phyloP scores from a whole-genome alignment of 2,797 vertebrate genomes.

The Acridotheres tristis region DNA sequence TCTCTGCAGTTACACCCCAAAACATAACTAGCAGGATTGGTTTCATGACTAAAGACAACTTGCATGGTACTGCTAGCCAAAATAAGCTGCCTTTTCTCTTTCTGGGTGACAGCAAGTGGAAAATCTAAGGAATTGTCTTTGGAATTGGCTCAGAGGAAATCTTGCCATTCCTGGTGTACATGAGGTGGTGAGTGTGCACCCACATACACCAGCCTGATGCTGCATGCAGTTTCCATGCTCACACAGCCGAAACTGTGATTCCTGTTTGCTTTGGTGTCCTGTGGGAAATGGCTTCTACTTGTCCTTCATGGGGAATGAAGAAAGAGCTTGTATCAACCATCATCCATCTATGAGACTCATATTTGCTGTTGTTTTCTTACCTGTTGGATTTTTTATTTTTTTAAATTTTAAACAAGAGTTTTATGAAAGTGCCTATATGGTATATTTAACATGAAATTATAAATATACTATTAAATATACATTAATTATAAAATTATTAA shows the following conservation, averaged over 20 bases:
- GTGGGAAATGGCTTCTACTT: background rate
- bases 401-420: background rate
- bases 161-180: background rate
- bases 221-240: fast-evolving
- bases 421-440: background rate
- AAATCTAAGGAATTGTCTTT: background rate
- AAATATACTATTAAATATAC: background rate
- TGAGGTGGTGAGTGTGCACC: fast-evolving
- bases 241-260: fast-evolving
- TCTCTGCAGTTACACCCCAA: background rate
- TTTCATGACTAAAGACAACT: background rate
- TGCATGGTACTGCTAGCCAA: background rate
- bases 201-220: background rate
- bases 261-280: background rate
- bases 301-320: background rate
- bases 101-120: background rate
- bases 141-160: background rate
- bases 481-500: background rate
- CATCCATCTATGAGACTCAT: fast-evolving
- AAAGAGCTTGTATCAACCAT: background rate
- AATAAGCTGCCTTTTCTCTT: background rate
- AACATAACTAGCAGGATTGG: background rate
- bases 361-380: background rate
- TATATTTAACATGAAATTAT: background rate
- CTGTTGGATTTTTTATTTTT: too few relatives aligned